Conservation (phyloP, 2,113 vertebrate species). For the Dolichallabes microphthalmus region DNA sequence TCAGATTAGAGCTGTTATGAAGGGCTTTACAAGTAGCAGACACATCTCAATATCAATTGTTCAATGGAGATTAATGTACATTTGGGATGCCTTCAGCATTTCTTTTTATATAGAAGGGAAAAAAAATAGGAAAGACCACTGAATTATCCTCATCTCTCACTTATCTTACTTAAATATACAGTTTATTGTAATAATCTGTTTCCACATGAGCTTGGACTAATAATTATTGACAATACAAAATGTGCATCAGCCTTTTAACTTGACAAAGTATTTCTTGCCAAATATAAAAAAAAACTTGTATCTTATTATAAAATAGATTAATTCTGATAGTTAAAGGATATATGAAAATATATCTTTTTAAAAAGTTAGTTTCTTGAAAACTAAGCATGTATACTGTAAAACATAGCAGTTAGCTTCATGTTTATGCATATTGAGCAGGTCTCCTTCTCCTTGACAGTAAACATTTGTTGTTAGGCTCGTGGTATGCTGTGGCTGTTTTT, state of each 20-base stretch:
- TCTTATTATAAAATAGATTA: not conserved
- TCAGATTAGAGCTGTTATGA: too few relatives aligned
- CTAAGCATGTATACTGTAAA: not conserved
- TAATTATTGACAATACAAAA: not conserved
- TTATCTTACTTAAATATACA: not conserved
- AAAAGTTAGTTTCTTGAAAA: not conserved
- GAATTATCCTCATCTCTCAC: not conserved
- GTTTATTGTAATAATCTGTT: not conserved
- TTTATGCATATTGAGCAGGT: constrained; percentile 1
- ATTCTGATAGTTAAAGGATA: not conserved
- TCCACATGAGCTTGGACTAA: not conserved
- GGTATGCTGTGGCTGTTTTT: constrained; percentile 52
- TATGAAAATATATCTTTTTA: not conserved
- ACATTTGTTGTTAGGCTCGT: constrained; percentile 38
- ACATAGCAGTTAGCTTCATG: not conserved
- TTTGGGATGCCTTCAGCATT: too few relatives aligned
- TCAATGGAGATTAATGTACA: too few relatives aligned
- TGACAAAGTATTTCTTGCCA: not conserved
- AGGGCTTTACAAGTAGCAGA: too few relatives aligned
- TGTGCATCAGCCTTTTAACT: not conserved
- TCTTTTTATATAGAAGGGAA: too few relatives aligned
- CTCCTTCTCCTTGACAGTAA: constrained; percentile 46
- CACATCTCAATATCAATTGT: too few relatives aligned
- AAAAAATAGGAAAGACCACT: too few relatives aligned
- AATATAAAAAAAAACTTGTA: not conserved